Conservation (phyloP, 2,888 invertebrate genomes). For the Drosophila rellima region DNA sequence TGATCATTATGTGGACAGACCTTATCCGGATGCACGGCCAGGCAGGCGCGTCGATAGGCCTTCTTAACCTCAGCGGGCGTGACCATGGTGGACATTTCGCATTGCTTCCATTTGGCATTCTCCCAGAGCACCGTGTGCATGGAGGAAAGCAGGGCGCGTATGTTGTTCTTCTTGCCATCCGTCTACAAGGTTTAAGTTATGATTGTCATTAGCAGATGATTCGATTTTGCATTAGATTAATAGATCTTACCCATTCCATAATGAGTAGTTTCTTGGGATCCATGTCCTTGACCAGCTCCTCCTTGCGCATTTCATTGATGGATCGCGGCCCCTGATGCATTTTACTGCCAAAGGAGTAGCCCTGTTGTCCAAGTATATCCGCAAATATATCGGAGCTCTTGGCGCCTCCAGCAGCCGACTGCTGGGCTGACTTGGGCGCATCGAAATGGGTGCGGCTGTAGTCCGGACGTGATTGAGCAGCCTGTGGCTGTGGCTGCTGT, state of each 20-base stretch:
- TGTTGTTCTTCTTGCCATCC: constrained; percentile 98
- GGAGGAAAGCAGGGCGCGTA: constrained; percentile 97
- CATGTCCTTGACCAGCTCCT: constrained; percentile 93
- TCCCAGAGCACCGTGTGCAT: constrained; percentile 97
- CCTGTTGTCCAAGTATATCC: constrained; percentile 95
- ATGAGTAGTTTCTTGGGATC: constrained; percentile 96
- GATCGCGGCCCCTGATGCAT: constrained; percentile 92
- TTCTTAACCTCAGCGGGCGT: constrained; percentile 97
- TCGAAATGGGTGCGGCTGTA: constrained; percentile 91
- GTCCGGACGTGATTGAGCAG: constrained; percentile 85
- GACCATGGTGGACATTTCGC: constrained; percentile 98
- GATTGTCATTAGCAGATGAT: neutral
- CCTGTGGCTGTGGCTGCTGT: constrained; percentile 47
- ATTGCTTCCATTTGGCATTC: constrained; percentile 96
- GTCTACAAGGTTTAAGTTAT: constrained; percentile 87
- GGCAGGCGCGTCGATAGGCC: constrained; percentile 96
- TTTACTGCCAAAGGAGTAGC: constrained; percentile 93
- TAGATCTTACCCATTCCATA: constrained; percentile 90
- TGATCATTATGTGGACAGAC: constrained; percentile 86
- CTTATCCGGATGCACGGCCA: constrained; percentile 99
- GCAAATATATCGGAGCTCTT: constrained; percentile 91
- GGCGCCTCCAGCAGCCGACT: constrained; percentile 47
- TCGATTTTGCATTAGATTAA: no score
- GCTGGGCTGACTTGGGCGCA: constrained; percentile 64
- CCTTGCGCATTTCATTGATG: constrained; percentile 97